Evolutionary conservation across 2,113 vertebrate species (phyloP).

Genomic region (Coracopsis vasa): DNA sequence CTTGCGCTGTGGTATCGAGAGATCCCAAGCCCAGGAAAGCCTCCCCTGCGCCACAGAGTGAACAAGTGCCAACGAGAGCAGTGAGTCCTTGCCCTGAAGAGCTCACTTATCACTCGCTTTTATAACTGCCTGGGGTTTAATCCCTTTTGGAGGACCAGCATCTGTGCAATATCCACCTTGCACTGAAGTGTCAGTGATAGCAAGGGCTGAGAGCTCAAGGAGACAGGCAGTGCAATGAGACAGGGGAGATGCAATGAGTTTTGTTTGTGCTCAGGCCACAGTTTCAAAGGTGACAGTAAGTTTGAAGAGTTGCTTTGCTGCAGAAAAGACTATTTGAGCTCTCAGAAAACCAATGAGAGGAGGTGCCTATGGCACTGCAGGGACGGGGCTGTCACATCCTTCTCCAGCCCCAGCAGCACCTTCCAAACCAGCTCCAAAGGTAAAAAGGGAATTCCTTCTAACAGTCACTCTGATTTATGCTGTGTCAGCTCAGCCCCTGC

Average conservation of each 20-base stretch:
- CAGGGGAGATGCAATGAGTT: neutral
- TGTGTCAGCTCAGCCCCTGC: neutral
- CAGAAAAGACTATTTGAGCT: neutral
- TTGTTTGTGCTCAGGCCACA: neutral
- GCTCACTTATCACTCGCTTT: rapidly evolving
- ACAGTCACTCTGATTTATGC: rapidly evolving
- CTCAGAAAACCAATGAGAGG: neutral
- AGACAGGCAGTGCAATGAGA: rapidly evolving
- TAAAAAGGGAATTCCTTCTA: rapidly evolving
- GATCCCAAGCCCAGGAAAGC: neutral
- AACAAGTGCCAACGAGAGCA: neutral
- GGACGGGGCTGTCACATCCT: neutral
- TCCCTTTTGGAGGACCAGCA: neutral
- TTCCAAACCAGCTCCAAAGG: neutral
- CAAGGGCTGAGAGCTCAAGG: neutral
- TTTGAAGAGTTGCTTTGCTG: neutral
- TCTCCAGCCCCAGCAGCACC: neutral
- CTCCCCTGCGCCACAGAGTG: neutral
- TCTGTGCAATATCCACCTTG: neutral
- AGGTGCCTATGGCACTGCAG: neutral
- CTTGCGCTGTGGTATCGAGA: rapidly evolving
- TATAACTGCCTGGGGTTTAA: neutral
- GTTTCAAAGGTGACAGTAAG: neutral
- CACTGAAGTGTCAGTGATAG: rapidly evolving
- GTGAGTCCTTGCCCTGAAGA: neutral